phyloP scores from a whole-genome alignment of 1,140 invertebrate genomes.

The Alviniconcha marisindica region DNA sequence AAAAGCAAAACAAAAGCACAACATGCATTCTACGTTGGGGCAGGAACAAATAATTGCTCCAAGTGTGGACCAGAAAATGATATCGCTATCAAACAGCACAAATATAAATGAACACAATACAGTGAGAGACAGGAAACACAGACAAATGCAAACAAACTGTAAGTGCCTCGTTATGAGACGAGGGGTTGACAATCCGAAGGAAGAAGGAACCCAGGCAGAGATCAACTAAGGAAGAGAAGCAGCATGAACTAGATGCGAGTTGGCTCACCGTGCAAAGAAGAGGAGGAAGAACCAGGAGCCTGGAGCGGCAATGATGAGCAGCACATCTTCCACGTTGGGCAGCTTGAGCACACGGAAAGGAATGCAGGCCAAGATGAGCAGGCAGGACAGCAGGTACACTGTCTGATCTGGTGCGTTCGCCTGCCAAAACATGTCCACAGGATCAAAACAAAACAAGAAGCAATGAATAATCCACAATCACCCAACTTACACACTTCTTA shows the following conservation, averaged over 20 bases:
- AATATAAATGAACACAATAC: neutral
- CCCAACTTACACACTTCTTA: neutral
- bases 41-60: too few relatives aligned
- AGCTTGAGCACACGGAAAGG: slow-evolving; percentile 86
- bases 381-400: slow-evolving; percentile 94
- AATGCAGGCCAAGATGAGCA: slow-evolving; percentile 94
- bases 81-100: too few relatives aligned
- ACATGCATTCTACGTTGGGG: too few relatives aligned
- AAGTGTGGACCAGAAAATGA: too few relatives aligned
- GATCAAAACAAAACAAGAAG: slow-evolving; percentile 16
- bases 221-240: too few relatives aligned
- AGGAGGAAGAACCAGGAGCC: slow-evolving; percentile 98
- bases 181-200: too few relatives aligned
- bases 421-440: slow-evolving; percentile 81
- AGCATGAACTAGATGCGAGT: too few relatives aligned
- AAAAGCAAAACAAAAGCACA: too few relatives aligned
- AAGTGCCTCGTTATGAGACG: too few relatives aligned
- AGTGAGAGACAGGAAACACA: neutral
- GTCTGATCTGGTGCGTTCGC: slow-evolving; percentile 95
- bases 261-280: slow-evolving; percentile 97
- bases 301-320: slow-evolving; percentile 93
- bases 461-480: neutral
- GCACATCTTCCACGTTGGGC: slow-evolving; percentile 87
- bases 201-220: too few relatives aligned
- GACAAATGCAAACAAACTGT: neutral